Evolutionary conservation across 1,140 invertebrate species (phyloP).

Genomic region (Macrobrachium rosenbergii): DNA sequence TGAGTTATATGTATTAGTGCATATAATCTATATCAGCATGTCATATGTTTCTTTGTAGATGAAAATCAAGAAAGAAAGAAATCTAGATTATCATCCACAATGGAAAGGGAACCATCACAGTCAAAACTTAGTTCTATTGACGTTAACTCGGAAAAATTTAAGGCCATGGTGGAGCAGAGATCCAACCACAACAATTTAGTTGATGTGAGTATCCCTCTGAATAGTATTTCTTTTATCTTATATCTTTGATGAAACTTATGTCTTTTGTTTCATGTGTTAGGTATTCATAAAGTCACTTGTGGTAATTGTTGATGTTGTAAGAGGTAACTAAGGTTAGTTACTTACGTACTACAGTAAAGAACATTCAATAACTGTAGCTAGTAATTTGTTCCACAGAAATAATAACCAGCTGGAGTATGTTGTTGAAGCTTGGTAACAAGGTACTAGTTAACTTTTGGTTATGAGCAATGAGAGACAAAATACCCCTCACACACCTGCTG

Average conservation of each 20-base stretch:
- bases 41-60: constrained; percentile 1
- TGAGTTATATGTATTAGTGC: not conserved
- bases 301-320: too few relatives aligned
- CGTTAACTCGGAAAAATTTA: constrained; percentile 61
- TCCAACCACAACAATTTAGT: constrained; percentile 64
- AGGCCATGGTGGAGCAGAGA: constrained; percentile 59
- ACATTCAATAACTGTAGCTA: too few relatives aligned
- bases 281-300: too few relatives aligned
- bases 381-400: too few relatives aligned
- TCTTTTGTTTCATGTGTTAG: not conserved
- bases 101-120: not conserved
- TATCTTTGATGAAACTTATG: not conserved
- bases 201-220: constrained; percentile 42
- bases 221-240: not conserved
- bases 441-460: too few relatives aligned
- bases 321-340: too few relatives aligned
- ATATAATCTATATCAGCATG: not conserved
- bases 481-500: too few relatives aligned
- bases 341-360: too few relatives aligned
- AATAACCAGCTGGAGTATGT: too few relatives aligned
- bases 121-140: constrained; percentile 46
- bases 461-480: too few relatives aligned
- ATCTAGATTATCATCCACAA: constrained; percentile 18
- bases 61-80: constrained; percentile 13
- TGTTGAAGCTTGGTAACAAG: too few relatives aligned